Evolutionary conservation across 2,113 vertebrate genomes (phyloP).

Genomic region (Lutjanus erythropterus): DNA sequence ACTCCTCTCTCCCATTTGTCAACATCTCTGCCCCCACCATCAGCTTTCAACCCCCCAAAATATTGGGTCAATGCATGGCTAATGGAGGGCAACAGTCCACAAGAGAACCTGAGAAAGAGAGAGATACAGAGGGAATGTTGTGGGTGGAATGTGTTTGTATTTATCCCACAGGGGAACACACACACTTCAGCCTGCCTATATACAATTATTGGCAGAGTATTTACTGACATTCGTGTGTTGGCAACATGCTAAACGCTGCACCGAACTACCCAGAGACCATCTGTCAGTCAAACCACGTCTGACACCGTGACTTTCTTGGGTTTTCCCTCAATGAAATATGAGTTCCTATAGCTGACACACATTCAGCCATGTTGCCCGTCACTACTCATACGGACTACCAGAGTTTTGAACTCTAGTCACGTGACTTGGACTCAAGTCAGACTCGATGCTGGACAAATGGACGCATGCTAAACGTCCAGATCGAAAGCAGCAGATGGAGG

Average conservation of each 20-base stretch:
- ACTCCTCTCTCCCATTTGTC: constrained; percentile 75
- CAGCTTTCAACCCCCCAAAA: constrained; percentile 54
- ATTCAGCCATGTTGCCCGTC: neutral
- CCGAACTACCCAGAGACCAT: neutral
- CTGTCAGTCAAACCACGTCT: neutral
- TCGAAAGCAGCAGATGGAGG: no score
- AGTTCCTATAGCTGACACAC: neutral
- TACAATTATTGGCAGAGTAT: neutral
- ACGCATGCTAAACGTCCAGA: no score
- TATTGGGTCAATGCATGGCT: constrained; percentile 74
- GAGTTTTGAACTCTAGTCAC: no score
- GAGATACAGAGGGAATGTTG: constrained; percentile 9
- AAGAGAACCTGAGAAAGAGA: constrained; percentile 27
- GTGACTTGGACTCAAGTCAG: no score
- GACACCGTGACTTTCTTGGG: neutral
- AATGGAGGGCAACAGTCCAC: constrained; percentile 63
- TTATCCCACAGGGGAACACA: constrained; percentile 11
- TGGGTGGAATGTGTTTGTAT: constrained; percentile 37
- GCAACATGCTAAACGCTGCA: neutral
- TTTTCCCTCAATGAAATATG: neutral
- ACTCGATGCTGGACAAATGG: no score
- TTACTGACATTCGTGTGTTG: neutral
- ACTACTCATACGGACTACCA: neutral
- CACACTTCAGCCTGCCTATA: neutral
- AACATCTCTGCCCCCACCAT: constrained; percentile 67